phyloP scores from a whole-genome alignment of 2,113 vertebrate species.

The Trichomycterus rosablanca region DNA sequence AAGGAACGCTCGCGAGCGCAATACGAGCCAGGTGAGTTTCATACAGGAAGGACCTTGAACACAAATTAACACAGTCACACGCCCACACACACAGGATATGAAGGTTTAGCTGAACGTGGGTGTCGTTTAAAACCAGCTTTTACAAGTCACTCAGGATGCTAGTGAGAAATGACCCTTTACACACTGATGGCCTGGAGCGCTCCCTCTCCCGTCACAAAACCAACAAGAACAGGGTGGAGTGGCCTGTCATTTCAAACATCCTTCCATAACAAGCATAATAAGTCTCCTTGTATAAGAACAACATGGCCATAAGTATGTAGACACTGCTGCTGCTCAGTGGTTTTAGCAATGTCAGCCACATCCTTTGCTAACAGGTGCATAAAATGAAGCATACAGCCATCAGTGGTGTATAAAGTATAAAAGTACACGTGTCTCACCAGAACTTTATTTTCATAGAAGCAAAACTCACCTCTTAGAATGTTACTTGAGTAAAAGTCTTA shows the following conservation, averaged over 20 bases:
- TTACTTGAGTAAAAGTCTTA: too few relatives aligned
- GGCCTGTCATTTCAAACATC: not conserved
- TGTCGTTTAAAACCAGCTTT: conserved; percentile 31
- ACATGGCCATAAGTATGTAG: too few relatives aligned
- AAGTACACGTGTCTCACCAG: too few relatives aligned
- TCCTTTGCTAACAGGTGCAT: too few relatives aligned
- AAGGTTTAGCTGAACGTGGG: conserved; percentile 32
- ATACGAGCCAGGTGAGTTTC: conserved; percentile 37
- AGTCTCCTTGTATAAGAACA: not conserved
- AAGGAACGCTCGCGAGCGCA: conserved; percentile 27
- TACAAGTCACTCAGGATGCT: conserved; percentile 30
- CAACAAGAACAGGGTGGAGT: conserved; percentile 25
- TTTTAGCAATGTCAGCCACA: too few relatives aligned
- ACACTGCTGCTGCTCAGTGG: too few relatives aligned
- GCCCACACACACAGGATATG: conserved; percentile 29
- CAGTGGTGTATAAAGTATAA: too few relatives aligned
- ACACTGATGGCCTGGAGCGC: conserved; percentile 28
- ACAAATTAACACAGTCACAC: conserved; percentile 22
- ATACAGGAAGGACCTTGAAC: conserved; percentile 34
- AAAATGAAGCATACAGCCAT: too few relatives aligned
- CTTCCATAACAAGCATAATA: not conserved
- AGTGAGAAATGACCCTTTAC: conserved; percentile 35
- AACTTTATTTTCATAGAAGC: too few relatives aligned
- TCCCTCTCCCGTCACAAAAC: conserved; percentile 25
- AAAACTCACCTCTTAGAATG: too few relatives aligned